Conservation (phyloP, 2,113 vertebrate species). For the Cariama cristata region DNA sequence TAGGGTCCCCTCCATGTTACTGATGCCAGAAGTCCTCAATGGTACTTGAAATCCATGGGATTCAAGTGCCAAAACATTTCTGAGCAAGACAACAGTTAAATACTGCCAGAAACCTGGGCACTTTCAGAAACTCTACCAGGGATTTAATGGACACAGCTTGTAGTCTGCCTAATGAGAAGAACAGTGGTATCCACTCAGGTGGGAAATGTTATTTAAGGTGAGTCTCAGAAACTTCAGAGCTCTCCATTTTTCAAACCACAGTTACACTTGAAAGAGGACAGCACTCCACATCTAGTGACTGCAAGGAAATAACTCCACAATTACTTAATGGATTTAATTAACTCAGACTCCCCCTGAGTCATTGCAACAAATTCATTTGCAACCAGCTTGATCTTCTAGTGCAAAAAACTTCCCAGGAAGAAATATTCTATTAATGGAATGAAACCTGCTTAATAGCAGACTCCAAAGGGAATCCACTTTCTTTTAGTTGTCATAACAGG, state of each 20-base stretch:
- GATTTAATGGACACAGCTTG: not conserved
- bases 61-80: not conserved
- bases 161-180: not conserved
- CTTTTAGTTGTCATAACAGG: conserved; percentile 52
- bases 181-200: not conserved
- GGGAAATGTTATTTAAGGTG: conserved; percentile 33
- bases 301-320: conserved; percentile 41
- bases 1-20: not conserved
- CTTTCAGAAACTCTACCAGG: not conserved
- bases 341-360: conserved; percentile 59
- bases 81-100: not conserved
- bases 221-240: conserved; percentile 26
- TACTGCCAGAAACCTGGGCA: not conserved
- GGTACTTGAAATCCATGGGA: not conserved
- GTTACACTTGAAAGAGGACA: conserved; percentile 41
- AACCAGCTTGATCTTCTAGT: conserved; percentile 33
- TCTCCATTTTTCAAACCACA: not conserved
- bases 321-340: conserved; percentile 61
- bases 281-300: conserved; percentile 35
- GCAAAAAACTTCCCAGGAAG: conserved; percentile 36
- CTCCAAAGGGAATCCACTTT: conserved; percentile 53
- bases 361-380: conserved; percentile 46
- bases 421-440: conserved; percentile 49
- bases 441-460: conserved; percentile 58
- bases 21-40: not conserved